A percentile compares a stretch with the other conserved stretches of the same genome.
These are phyloP conservation scores for Anthopleura sola DNA, from an alignment of 64 coral and sea anemone genomes.

Conservation along the genomic window DNA sequence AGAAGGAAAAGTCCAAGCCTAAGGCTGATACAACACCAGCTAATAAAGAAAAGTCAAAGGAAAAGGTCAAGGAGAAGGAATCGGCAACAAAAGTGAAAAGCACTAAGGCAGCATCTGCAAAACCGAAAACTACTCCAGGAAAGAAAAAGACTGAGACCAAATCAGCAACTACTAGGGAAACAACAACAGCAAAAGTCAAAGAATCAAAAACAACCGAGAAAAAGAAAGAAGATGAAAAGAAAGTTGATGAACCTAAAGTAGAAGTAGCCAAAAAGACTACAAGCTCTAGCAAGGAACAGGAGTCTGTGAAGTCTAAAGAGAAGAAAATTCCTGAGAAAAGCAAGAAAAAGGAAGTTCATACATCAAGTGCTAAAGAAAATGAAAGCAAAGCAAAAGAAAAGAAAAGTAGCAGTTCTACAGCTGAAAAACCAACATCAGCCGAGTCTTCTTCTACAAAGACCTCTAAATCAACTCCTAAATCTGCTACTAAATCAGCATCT, in stretches of 20 bases:
- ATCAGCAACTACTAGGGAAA: conserved; percentile 11
- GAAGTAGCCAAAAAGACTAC: conserved; percentile 18
- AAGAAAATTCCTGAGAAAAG: conserved; percentile 14
- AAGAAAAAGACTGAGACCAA: neutral
- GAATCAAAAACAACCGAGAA: conserved; percentile 40
- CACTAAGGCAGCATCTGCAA: conserved; percentile 19
- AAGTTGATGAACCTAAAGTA: conserved; percentile 17
- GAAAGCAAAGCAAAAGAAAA: conserved; percentile 2
- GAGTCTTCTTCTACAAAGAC: neutral
- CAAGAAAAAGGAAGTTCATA: neutral
- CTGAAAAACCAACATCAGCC: neutral
- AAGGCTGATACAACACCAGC: conserved; percentile 6
- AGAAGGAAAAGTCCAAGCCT: neutral
- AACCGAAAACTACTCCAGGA: neutral
- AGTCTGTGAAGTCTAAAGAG: neutral
- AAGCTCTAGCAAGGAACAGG: conserved; percentile 1
- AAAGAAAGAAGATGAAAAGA: conserved; percentile 18
- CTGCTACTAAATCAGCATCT: neutral
- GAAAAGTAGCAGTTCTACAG: conserved; percentile 18
- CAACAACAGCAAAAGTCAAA: neutral
- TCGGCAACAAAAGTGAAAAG: conserved; percentile 1
- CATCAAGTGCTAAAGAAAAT: neutral
- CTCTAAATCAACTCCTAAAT: neutral
- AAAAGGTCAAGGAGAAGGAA: conserved; percentile 16
- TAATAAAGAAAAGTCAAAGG: conserved; percentile 22